Evolutionary conservation across 2,113 vertebrate genomes (phyloP), one percentile per base, ranked within the genome.

Genomic region (Peromyscus polionotus): DNA sequence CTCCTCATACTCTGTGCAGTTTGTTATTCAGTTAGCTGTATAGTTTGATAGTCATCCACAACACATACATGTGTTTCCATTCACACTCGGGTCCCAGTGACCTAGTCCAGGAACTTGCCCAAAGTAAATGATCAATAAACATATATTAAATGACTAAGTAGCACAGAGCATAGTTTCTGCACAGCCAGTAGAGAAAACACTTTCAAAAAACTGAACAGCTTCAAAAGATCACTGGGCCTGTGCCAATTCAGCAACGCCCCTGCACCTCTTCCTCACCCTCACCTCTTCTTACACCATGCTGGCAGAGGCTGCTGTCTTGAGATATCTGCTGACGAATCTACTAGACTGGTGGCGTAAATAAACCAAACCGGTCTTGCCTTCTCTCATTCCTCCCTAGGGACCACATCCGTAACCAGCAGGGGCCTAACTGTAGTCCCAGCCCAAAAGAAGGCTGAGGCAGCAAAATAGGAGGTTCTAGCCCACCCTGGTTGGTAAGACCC

Each of bases 311-410:
- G 16, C 61, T 73, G 26, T 59, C 90, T 26, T 59, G 36, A 92
- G 10, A 86, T 76, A n/a, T 88, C 73, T 22, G 36, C 45, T 57
- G 85, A 76, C 26, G 9, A 36, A 20, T 45, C 57, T 36, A 39
- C 84, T 22, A 13, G 4, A 16, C 16, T 26, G 42, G 48, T 39
- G 63, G 51, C 12, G 1, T 39, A 51, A n/a, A 72, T 33, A 86
- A 36, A 68, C n/a, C 65, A 79, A 17, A 31, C 5, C 42, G 81
- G 54, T 39, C 77, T 7, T 73, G 68, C 72, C 36, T 48, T 26
- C 20, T 17, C 19, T 24, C 0, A 0, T 39, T 65, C 42, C 59
- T 88, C 20, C 3, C 0, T 0, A 59, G 13, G 13, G 33, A 39
- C 22, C 51, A 57, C 17, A 36, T 36, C 20, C 36, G 2, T 57